These are phyloP conservation scores for Augochlorella aurata DNA, from an alignment of 2,888 invertebrate genomes.

Conservation along the genomic window DNA sequence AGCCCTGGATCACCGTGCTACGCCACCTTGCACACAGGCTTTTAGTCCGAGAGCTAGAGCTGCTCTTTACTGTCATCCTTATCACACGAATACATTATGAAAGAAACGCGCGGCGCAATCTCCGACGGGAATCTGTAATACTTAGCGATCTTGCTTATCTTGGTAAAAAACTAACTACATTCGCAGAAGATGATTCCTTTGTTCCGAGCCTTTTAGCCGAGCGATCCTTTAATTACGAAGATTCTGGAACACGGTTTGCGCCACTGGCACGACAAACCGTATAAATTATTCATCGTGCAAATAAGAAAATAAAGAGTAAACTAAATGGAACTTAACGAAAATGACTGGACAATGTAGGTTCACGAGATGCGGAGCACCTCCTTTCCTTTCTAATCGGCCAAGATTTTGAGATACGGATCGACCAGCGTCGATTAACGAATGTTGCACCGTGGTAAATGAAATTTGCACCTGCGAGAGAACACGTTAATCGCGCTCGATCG, in stretches of 20 bases:
- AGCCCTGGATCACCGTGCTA: background rate
- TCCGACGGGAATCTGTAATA: too few relatives aligned
- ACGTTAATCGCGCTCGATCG: slow-evolving; percentile 30
- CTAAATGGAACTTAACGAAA: too few relatives aligned
- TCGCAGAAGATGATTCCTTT: too few relatives aligned
- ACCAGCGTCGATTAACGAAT: background rate
- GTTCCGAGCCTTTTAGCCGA: background rate
- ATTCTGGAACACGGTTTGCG: background rate
- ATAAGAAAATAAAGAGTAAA: background rate
- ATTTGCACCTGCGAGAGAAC: slow-evolving; percentile 63
- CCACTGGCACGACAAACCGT: background rate
- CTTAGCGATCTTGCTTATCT: too few relatives aligned
- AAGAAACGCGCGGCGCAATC: too few relatives aligned
- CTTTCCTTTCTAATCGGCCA: background rate
- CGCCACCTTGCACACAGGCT: background rate
- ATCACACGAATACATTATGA: too few relatives aligned
- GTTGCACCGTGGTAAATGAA: slow-evolving; percentile 18
- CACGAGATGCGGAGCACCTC: too few relatives aligned
- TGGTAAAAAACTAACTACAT: too few relatives aligned
- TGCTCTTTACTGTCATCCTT: background rate
- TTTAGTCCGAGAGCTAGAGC: background rate
- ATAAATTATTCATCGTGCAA: background rate
- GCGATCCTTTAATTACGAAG: background rate
- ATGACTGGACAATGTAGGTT: too few relatives aligned
- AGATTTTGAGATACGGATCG: background rate